Evolutionary conservation across 1,140 invertebrate genomes (phyloP).

Genomic region (Delia radicum): DNA sequence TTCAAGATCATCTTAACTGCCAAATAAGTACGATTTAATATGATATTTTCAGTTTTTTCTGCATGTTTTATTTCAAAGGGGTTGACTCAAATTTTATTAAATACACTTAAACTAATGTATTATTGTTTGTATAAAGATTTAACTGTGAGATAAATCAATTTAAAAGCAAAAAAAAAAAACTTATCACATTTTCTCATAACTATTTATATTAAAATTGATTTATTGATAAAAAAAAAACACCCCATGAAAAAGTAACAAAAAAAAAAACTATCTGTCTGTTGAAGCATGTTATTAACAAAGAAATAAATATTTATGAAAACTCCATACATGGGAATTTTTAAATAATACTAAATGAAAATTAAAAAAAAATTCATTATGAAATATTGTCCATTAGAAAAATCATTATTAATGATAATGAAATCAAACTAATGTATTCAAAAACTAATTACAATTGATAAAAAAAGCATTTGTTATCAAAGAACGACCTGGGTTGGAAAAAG

Average conservation of each 20-base stretch:
- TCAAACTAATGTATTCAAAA: no score
- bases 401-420: neutral
- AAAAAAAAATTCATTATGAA: no score
- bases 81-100: neutral
- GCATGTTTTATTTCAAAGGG: neutral
- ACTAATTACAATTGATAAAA: no score
- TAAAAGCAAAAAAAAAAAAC: neutral
- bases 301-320: no score
- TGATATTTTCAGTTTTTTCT: no score
- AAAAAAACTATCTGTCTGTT: neutral
- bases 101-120: neutral
- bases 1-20: no score
- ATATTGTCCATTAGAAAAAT: no score
- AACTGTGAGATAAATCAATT: neutral
- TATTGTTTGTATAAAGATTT: neutral
- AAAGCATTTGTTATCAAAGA: no score
- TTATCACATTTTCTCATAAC: neutral
- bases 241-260: neutral
- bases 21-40: no score
- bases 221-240: neutral
- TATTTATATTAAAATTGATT: neutral
- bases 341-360: neutral
- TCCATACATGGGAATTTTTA: no score
- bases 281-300: neutral
- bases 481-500: no score